Base-by-base conservation (phyloP, 2,888 invertebrate genomes). In the Stomorhina lunata region DNA sequence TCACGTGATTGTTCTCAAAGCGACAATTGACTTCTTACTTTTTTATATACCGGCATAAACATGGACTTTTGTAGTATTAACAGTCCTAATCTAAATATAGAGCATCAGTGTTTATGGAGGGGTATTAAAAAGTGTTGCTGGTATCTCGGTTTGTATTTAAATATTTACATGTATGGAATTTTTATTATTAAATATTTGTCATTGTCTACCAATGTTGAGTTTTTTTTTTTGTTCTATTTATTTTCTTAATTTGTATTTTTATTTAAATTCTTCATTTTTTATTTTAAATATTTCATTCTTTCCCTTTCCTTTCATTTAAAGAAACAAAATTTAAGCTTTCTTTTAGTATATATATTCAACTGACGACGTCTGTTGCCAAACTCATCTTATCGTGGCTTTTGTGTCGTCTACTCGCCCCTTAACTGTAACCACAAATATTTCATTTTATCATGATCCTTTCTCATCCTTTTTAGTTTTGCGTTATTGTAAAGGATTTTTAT, bases 361-460 rank as follows among this genome's bases (percentile, higher is more conserved):
- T n/a, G 22, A n/a, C 29, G 57, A 25, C 15, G 45, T 17, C 34
- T 55, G 29, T 37, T 76, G 22, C 32, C n/a, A 48, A 66, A 69
- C 40, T 29, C 29, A 53, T 48, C 29, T n/a, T 55, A 7, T 50
- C n/a, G n/a, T n/a, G n/a, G n/a, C n/a, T n/a, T n/a, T n/a, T n/a
- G n/a, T n/a, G n/a, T n/a, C n/a, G n/a, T n/a, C n/a, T n/a, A n/a
- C n/a, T n/a, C 29, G 22, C 68, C 57, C 48, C 69, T 43, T 40
- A 63, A 75, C 65, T 73, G 22, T 61, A 32, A 22, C 50, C 53
- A 69, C 48, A n/a, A 53, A 61, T 69, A 69, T 50, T 10, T 75
- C 25, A 20, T 48, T 32, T 48, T 45, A 37, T 25, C 2, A 15
- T 22, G 1, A 22, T 25, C 22, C 34, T 59, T 45, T 29, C 27